Evolutionary conservation across 2,113 vertebrate species (phyloP).

Genomic region (Scomber scombrus): DNA sequence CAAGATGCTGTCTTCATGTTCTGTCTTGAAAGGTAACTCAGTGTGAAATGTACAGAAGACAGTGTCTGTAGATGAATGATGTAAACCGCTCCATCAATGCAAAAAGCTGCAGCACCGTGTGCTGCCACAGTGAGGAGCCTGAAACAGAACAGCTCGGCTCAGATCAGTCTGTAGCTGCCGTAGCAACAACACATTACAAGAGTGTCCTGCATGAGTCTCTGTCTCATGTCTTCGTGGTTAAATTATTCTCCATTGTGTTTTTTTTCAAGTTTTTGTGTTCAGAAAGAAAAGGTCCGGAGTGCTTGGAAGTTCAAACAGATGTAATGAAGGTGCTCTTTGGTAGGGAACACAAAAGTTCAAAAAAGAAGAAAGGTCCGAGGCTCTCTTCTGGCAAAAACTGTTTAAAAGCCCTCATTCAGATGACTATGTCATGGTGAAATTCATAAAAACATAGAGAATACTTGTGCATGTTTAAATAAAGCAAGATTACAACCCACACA

Average conservation of each 20-base stretch:
- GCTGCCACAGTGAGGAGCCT: background rate
- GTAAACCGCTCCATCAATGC: background rate
- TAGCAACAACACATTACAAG: background rate
- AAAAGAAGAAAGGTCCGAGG: no score
- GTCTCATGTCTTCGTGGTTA: constrained; percentile 11
- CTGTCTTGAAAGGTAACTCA: background rate
- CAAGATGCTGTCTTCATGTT: background rate
- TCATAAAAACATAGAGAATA: no score
- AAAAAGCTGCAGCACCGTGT: background rate
- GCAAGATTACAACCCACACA: no score
- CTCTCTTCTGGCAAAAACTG: no score
- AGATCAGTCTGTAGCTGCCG: constrained; percentile 12
- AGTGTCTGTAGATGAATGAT: no score
- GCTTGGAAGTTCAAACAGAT: no score
- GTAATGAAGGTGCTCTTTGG: background rate
- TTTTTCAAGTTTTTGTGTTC: background rate
- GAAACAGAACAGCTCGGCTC: background rate
- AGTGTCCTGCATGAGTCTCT: constrained; percentile 21
- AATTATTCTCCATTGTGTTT: background rate
- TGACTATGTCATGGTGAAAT: no score
- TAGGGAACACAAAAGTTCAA: background rate
- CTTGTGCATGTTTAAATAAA: no score
- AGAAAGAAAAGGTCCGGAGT: no score
- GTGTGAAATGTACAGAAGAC: constrained; percentile 1
- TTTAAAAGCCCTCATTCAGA: no score